phyloP scores from a whole-genome alignment of 2,797 vertebrate genomes.

The Adrianichthys oophorus region DNA sequence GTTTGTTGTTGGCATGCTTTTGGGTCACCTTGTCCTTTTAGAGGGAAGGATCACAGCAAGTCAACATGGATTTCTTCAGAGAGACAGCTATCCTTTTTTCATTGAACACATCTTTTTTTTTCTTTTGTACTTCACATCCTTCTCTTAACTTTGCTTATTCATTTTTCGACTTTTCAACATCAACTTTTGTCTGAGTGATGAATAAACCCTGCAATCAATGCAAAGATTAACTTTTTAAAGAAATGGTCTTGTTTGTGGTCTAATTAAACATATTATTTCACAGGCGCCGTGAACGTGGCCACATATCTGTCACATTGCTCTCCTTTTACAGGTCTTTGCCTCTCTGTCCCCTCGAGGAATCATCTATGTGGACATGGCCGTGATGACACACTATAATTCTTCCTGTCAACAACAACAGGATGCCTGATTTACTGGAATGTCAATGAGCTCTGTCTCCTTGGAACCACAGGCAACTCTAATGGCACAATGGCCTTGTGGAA shows the following conservation, averaged over 20 bases:
- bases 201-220: conserved; percentile 1
- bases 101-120: conserved; percentile 1
- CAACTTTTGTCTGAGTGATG: not conserved
- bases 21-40: conserved; percentile 11
- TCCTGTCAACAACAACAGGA: conserved; percentile 66
- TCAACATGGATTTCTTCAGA: conserved; percentile 7
- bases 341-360: conserved; percentile 37
- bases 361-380: conserved; percentile 41
- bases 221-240: conserved; percentile 12
- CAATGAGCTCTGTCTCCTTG: conserved; percentile 73
- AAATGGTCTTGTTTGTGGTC: conserved; percentile 6
- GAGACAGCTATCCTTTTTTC: not conserved
- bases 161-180: not conserved
- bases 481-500: conserved; percentile 52
- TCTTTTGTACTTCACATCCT: not conserved
- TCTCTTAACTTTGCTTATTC: not conserved
- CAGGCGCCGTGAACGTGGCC: conserved; percentile 14
- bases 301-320: conserved; percentile 37
- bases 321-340: conserved; percentile 42
- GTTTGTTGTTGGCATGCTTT: conserved; percentile 5
- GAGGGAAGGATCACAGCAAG: conserved; percentile 10
- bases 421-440: conserved; percentile 67
- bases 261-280: conserved; percentile 48
- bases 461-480: conserved; percentile 47
- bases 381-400: conserved; percentile 69